Evolutionary conservation across 2,888 invertebrate species (phyloP).

Genomic region (Bimastos eiseni): DNA sequence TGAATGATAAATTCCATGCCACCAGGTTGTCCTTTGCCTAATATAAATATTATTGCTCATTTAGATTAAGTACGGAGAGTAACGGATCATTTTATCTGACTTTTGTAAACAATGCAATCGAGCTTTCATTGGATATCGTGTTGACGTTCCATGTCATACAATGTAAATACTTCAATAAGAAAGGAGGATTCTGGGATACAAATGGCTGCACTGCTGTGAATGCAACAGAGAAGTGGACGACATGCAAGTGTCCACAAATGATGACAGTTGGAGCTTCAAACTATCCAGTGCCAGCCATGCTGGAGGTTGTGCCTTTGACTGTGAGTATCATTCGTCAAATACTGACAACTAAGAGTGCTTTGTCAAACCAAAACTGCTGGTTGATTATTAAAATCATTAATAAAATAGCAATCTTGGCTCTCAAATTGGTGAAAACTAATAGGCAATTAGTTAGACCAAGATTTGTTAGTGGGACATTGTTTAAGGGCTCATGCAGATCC

Average conservation of each 20-base stretch:
- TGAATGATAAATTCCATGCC: background rate
- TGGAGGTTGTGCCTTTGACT: background rate
- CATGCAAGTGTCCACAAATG: background rate
- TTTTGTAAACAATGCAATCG: background rate
- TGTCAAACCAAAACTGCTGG: background rate
- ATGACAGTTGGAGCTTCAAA: slow-evolving; percentile 22
- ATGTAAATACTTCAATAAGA: slow-evolving; percentile 10
- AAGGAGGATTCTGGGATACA: background rate
- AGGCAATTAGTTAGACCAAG: background rate
- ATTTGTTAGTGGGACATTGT: background rate
- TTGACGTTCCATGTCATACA: background rate
- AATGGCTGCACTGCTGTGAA: background rate
- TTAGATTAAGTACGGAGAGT: background rate
- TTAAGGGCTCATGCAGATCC: background rate
- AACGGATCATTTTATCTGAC: slow-evolving; percentile 19
- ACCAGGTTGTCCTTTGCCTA: background rate
- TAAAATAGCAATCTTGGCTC: background rate
- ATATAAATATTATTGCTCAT: background rate
- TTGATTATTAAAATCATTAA: background rate
- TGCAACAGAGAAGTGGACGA: slow-evolving; percentile 23
- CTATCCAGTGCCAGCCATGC: background rate
- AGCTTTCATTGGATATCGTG: background rate
- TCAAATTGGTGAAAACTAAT: background rate
- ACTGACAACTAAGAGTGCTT: background rate
- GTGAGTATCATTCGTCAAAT: background rate